Conservation (phyloP, 2,888 invertebrate species). For the Harpalus rufipes region DNA sequence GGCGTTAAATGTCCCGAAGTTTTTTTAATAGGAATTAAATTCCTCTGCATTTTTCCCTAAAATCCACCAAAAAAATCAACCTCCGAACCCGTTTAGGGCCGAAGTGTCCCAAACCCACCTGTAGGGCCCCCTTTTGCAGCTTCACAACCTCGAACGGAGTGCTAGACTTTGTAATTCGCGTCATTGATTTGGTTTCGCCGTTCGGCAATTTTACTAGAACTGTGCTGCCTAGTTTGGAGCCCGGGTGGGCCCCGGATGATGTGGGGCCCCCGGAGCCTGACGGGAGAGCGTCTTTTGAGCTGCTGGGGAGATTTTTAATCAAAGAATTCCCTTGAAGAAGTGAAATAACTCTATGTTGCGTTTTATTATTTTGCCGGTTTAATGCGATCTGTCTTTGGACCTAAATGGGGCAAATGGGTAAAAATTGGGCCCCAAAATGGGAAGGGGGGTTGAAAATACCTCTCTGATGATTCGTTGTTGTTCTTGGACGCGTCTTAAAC, state of each 20-base stretch:
- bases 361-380: constrained; percentile 84
- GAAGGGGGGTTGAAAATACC: no score
- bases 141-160: constrained; percentile 75
- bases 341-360: constrained; percentile 85
- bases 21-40: constrained; percentile 69
- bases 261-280: constrained; percentile 38
- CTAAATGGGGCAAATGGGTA: constrained; percentile 66
- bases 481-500: constrained; percentile 90
- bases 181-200: constrained; percentile 77
- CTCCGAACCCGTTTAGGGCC: neutral
- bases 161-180: constrained; percentile 73
- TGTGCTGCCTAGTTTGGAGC: constrained; percentile 76
- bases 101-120: constrained; percentile 10
- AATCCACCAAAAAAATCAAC: neutral
- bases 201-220: constrained; percentile 77
- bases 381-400: constrained; percentile 89
- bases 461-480: constrained; percentile 91
- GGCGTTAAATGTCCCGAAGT: constrained; percentile 76
- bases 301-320: constrained; percentile 75
- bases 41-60: constrained; percentile 64
- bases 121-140: constrained; percentile 73
- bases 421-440: no score
- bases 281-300: constrained; percentile 59
- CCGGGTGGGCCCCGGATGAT: constrained; percentile 40
- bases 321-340: constrained; percentile 85